Conservation (phyloP, 2,888 invertebrate species). For the Tetramorium bicarinatum region DNA sequence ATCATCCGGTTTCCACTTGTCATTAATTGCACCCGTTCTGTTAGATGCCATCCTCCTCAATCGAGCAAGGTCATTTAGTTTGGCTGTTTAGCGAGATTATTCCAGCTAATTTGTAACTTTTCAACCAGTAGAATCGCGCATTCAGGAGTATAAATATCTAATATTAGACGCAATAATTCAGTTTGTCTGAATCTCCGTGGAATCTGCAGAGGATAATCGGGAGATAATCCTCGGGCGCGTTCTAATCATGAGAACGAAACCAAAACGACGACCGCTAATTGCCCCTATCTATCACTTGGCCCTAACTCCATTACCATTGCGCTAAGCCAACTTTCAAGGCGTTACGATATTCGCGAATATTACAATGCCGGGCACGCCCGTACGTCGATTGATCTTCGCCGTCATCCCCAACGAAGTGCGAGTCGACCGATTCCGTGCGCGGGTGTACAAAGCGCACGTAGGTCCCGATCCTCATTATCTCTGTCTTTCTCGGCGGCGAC, state of each 20-base stretch:
- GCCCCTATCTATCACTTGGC: conserved; percentile 4
- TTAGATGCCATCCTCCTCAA: not conserved
- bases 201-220: not conserved
- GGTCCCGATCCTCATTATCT: conserved; percentile 8
- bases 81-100: not conserved
- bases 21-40: conserved; percentile 23
- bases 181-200: not conserved
- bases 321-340: not conserved
- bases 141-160: not conserved
- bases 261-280: conserved; percentile 25
- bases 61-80: not conserved
- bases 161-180: not conserved
- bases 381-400: conserved; percentile 6
- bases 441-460: not conserved
- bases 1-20: conserved; percentile 18
- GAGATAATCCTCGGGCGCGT: not conserved
- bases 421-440: conserved; percentile 2
- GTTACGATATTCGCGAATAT: conserved; percentile 6
- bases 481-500: not conserved
- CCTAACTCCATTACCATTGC: not conserved
- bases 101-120: conserved; percentile 3
- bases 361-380: conserved; percentile 16
- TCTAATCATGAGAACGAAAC: conserved; percentile 4
- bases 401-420: not conserved
- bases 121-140: not conserved